phyloP scores from a whole-genome alignment of 23 tunicate species.

The Corella eumyota region DNA sequence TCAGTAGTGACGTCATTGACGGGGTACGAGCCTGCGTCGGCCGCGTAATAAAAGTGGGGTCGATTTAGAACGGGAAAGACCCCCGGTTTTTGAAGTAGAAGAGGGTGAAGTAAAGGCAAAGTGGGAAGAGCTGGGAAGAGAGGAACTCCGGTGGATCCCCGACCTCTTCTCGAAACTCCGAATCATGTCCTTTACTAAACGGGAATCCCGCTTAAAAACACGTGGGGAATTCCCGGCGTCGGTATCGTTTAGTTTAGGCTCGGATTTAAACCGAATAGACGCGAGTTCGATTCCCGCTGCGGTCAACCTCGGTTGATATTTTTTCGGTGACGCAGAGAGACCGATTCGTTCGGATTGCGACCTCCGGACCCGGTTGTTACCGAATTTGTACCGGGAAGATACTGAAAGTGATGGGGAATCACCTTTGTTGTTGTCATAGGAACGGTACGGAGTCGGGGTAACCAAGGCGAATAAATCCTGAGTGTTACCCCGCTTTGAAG shows the following conservation, averaged over 20 bases:
- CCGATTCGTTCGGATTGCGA: conserved; percentile 9
- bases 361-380: conserved; percentile 2
- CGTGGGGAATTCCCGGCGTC: not conserved
- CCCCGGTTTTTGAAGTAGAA: not conserved
- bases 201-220: too few species aligned
- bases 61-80: conserved; percentile 16
- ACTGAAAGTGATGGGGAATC: not conserved
- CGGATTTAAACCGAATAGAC: not conserved
- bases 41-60: too few species aligned
- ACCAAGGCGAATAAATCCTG: conserved; percentile 1
- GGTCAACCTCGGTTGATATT: not conserved
- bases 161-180: conserved; percentile 10
- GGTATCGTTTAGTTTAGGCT: not conserved
- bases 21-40: too few species aligned
- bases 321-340: not conserved
- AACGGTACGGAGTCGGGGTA: conserved; percentile 6
- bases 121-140: conserved; percentile 14
- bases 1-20: too few species aligned
- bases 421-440: not conserved
- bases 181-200: conserved; percentile 20
- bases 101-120: not conserved
- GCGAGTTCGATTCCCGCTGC: not conserved
- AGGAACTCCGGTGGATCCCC: conserved; percentile 27
- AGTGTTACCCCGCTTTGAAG: not conserved
- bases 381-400: not conserved